Base-by-base conservation (phyloP, 2,888 invertebrate species). In the Torymus aiolomorphi region DNA sequence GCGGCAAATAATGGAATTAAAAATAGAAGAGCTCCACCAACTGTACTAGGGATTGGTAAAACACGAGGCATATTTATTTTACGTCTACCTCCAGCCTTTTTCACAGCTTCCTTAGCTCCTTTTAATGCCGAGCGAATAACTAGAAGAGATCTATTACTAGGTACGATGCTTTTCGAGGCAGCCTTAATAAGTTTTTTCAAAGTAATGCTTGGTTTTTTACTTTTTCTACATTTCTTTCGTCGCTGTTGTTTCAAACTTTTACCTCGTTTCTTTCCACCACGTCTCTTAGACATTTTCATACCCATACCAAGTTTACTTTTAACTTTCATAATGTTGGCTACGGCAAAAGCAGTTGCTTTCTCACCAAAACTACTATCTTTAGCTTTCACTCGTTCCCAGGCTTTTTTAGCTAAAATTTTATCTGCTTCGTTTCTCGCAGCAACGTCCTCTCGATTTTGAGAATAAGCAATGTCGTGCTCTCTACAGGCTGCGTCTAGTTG, bases 401-500 rank as follows among this genome's bases (percentile, higher is more conserved):
- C 76, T 52, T 18, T 59, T 49, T 67, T 16, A 20, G 67, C 52
- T 51, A 76, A 67, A 67, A 61, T n/a, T n/a, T n/a, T n/a, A n/a
- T n/a, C n/a, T n/a, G n/a, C n/a, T n/a, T n/a, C n/a, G n/a, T n/a
- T n/a, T n/a, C 76, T 20, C 1, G 66, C 59, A 24, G 14, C 11
- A 0, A 66, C 14, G 16, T 57, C 18, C 20, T 67, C 42, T 18
- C 56, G 65, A 65, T 65, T 56, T 16, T 56, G 10, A 3, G 31
- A 63, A 11, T 74, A 74, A 42, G 65, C 74, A 59, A 54, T 74
- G 31, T n/a, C n/a, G n/a, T n/a, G n/a, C n/a, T n/a, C n/a, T n/a
- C n/a, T n/a, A n/a, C n/a, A n/a, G n/a, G n/a, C 57, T 84, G 88
- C 88, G 11, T 89, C 89, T 80, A 83, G 87, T 10, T 83, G 89